These are phyloP conservation scores for Pentalonia nigronervosa DNA, from an alignment of 1,140 invertebrate species.

Conservation along the genomic window DNA sequence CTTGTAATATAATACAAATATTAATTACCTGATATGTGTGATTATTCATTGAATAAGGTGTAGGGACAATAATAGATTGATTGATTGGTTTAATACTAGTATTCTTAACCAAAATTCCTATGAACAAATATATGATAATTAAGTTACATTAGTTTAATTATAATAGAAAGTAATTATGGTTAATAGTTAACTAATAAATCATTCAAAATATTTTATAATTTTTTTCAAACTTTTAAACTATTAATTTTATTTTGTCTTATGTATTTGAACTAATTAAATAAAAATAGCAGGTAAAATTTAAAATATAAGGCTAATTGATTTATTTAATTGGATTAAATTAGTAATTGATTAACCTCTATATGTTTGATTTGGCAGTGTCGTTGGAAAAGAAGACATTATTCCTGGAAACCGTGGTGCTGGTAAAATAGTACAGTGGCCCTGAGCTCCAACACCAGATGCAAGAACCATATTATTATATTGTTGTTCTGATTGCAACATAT, in stretches of 20 bases:
- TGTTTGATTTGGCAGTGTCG: slow-evolving; percentile 46
- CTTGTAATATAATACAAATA: not conserved
- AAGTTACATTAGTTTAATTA: not conserved
- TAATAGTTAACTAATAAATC: not conserved
- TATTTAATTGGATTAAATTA: not conserved
- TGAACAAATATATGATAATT: not conserved
- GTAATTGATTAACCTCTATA: not conserved
- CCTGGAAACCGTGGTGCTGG: slow-evolving; percentile 46
- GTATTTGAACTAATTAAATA: not conserved
- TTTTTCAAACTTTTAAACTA: not conserved
- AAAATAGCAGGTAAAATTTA: not conserved
- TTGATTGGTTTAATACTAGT: slow-evolving; percentile 55
- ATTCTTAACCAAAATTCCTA: slow-evolving; percentile 47
- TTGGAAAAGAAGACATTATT: slow-evolving; percentile 49
- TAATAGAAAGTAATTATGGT: not conserved
- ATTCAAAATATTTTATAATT: not conserved
- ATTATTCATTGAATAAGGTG: slow-evolving; percentile 49
- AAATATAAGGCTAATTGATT: no score
- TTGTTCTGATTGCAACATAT: slow-evolving; percentile 54
- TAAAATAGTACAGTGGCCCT: slow-evolving; percentile 27
- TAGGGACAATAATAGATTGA: slow-evolving; percentile 43
- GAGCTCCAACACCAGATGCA: no score
- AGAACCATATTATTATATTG: slow-evolving; percentile 56
- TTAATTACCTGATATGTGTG: slow-evolving; percentile 52
- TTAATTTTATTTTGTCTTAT: not conserved